Conservation (phyloP, 1,140 invertebrate species). For the Diorhabda sublineata region DNA sequence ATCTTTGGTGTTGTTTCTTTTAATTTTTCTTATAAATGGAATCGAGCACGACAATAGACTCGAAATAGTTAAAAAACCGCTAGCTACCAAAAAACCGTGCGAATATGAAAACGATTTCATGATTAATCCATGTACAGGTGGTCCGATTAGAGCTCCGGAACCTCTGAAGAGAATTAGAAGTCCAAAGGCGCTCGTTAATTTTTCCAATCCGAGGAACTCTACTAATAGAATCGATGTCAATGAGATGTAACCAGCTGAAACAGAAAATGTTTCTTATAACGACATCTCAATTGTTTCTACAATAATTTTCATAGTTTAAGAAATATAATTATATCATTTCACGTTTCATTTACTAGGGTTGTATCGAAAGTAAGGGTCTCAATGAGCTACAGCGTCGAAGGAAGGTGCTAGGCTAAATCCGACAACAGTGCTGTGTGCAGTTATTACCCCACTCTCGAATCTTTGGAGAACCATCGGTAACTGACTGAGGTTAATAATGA, state of each 20-base stretch:
- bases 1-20: too few relatives aligned
- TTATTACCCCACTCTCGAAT: too few relatives aligned
- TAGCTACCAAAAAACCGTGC: constrained; percentile 89
- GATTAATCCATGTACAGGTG: constrained; percentile 77
- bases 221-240: constrained; percentile 97
- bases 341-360: neutral
- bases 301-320: neutral
- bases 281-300: neutral
- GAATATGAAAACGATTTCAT: constrained; percentile 86
- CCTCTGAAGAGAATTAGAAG: constrained; percentile 92
- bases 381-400: too few relatives aligned
- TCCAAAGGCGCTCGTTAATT: constrained; percentile 95
- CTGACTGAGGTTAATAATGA: neutral
- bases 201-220: constrained; percentile 90
- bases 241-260: constrained; percentile 90
- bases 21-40: neutral
- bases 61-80: constrained; percentile 78
- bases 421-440: neutral
- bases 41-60: constrained; percentile 46
- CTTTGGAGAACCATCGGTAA: neutral
- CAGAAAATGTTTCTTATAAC: neutral
- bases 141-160: constrained; percentile 81
- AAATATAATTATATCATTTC: neutral
- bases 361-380: neutral
- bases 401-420: too few relatives aligned